Percentiles rank a stretch among this genome's conserved stretches.
Evolutionary conservation across 1,140 invertebrate species (phyloP).

Genomic region (Drosophila oshimai): DNA sequence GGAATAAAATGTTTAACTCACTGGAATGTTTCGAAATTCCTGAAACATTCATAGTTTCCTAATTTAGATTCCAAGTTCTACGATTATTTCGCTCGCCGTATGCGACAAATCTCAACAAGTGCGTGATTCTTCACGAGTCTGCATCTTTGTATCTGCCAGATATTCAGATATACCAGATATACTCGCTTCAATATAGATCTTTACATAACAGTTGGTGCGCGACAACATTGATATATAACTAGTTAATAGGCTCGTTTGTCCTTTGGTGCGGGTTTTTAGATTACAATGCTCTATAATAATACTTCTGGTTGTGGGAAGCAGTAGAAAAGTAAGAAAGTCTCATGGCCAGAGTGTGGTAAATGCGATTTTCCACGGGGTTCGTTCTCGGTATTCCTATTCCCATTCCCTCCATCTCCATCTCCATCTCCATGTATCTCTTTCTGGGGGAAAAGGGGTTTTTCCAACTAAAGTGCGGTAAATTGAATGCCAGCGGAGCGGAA

Average conservation of each 20-base stretch:
- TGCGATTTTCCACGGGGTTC: constrained; percentile 51
- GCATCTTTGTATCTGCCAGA: neutral
- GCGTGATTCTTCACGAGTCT: neutral
- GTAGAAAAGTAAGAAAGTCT: constrained; percentile 70
- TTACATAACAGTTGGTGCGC: constrained; percentile 41
- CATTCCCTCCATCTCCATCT: neutral
- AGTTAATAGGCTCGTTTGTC: constrained; percentile 63
- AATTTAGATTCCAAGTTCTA: neutral
- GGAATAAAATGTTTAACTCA: no score
- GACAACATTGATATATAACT: constrained; percentile 14
- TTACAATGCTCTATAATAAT: constrained; percentile 17
- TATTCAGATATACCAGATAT: neutral
- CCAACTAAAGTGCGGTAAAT: constrained; percentile 16
- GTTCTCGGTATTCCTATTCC: neutral
- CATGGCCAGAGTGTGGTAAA: constrained; percentile 44
- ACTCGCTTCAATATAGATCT: constrained; percentile 1
- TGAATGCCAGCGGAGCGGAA: neutral
- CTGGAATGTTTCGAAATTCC: no score
- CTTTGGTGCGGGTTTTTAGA: constrained; percentile 58
- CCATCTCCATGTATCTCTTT: neutral
- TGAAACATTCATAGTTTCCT: no score
- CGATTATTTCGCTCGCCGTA: neutral
- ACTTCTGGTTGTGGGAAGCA: constrained; percentile 23
- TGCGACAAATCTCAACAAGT: constrained; percentile 26
- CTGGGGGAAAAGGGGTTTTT: constrained; percentile 2